A percentile compares a stretch with the other conserved stretches of the same genome.
Evolutionary conservation across 2,797 vertebrate species (phyloP).

Genomic region (Myiotriccus ornatus): DNA sequence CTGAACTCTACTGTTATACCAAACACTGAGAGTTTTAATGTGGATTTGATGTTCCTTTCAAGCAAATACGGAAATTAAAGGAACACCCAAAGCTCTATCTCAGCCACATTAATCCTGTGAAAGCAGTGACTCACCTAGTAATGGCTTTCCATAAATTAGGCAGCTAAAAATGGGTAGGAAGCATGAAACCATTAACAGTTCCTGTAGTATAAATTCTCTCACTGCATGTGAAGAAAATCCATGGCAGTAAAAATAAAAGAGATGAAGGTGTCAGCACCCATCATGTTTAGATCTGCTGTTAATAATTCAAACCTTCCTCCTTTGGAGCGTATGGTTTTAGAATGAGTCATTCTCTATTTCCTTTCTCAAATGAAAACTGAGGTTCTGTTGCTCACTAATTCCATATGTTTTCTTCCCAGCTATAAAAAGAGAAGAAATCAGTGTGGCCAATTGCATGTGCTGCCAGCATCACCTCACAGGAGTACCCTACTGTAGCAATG

Average conservation of each 20-base stretch:
- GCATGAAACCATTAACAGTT: conserved; percentile 47
- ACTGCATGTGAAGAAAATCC: conserved; percentile 42
- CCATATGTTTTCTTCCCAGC: background rate
- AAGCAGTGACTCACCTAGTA: conserved; percentile 57
- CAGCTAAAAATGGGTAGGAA: conserved; percentile 56
- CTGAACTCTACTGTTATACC: background rate
- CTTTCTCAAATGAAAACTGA: conserved; percentile 26
- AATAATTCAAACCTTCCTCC: conserved; percentile 39
- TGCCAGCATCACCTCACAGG: background rate
- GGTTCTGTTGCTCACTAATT: background rate
- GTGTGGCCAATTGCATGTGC: background rate
- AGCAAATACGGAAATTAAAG: conserved; percentile 34
- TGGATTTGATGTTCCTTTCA: conserved; percentile 33
- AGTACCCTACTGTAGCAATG: background rate
- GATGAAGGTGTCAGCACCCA: conserved; percentile 14
- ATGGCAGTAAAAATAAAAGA: conserved; percentile 28
- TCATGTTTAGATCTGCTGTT: conserved; percentile 28
- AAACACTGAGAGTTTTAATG: background rate
- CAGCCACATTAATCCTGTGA: conserved; percentile 47
- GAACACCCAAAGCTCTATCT: background rate
- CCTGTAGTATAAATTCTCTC: conserved; percentile 58
- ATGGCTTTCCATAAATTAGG: conserved; percentile 60
- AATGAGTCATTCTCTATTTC: conserved; percentile 32
- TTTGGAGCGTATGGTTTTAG: background rate
- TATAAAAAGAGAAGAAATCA: background rate